These are phyloP conservation scores for Ormyrus labotus DNA, from an alignment of 2,888 invertebrate species.

Conservation along the genomic window DNA sequence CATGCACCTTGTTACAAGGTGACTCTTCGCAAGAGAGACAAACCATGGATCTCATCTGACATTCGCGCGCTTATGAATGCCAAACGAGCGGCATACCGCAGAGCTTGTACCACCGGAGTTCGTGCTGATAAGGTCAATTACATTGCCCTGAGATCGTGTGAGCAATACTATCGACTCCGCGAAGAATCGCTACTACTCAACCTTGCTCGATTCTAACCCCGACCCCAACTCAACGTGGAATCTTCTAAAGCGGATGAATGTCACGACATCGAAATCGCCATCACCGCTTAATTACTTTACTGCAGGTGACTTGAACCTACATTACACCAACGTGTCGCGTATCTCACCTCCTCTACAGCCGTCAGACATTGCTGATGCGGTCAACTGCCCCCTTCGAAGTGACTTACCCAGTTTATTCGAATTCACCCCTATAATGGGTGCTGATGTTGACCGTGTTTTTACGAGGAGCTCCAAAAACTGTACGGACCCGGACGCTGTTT, in stretches of 20 bases:
- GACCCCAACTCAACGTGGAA: neutral
- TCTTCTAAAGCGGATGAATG: neutral
- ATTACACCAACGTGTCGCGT: neutral
- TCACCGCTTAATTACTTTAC: neutral
- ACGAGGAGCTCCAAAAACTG: neutral
- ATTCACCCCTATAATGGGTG: neutral
- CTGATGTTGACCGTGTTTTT: neutral
- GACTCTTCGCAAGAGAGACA: neutral
- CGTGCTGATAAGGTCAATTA: too few species aligned
- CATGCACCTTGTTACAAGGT: neutral
- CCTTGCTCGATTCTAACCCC: neutral
- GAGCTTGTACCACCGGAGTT: too few species aligned
- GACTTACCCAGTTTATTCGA: neutral
- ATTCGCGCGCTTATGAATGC: neutral
- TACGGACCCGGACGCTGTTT: neutral
- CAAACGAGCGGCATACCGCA: too few species aligned
- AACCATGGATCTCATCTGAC: slow-evolving; percentile 9
- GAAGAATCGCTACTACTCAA: too few species aligned
- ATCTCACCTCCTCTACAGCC: too few species aligned
- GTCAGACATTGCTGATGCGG: neutral
- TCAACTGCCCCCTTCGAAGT: neutral
- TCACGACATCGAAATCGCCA: neutral
- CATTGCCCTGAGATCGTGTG: too few species aligned
- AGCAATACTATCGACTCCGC: too few species aligned
- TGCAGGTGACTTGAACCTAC: neutral